Conservation (phyloP, 2,113 vertebrate genomes). For the Anguilla japonica region DNA sequence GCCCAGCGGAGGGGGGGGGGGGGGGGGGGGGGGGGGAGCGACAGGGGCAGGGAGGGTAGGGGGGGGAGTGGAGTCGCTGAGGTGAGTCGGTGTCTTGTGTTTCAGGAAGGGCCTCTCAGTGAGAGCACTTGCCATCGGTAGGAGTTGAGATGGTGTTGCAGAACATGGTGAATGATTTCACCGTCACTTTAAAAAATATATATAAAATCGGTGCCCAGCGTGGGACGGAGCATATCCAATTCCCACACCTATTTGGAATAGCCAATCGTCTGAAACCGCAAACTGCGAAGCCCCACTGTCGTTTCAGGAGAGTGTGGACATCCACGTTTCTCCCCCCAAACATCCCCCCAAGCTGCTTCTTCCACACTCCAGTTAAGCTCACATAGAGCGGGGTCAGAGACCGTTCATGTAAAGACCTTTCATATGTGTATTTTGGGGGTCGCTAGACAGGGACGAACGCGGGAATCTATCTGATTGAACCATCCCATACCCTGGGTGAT, state of each 20-base stretch:
- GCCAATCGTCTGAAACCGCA: no score
- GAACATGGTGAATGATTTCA: background rate
- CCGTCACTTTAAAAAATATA: background rate
- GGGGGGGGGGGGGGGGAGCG: background rate
- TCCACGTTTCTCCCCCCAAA: no score
- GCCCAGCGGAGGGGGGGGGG: background rate
- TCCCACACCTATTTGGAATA: no score
- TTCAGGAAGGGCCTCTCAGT: constrained; percentile 5
- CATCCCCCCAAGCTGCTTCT: background rate
- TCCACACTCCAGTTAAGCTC: background rate
- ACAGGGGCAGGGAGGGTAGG: background rate
- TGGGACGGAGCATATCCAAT: no score
- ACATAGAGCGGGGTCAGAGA: background rate
- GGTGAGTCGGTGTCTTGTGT: constrained; percentile 5
- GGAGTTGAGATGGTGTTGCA: background rate
- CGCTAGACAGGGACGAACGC: no score
- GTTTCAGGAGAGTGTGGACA: no score
- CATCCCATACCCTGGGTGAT: no score
- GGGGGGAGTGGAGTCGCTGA: background rate
- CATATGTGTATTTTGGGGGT: no score
- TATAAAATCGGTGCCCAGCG: no score
- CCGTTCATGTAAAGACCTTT: no score
- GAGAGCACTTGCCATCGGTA: background rate
- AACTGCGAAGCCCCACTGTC: no score
- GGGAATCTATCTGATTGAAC: no score